Evolutionary conservation across 1,140 invertebrate genomes (phyloP).

Genomic region (Ephestia elutella): DNA sequence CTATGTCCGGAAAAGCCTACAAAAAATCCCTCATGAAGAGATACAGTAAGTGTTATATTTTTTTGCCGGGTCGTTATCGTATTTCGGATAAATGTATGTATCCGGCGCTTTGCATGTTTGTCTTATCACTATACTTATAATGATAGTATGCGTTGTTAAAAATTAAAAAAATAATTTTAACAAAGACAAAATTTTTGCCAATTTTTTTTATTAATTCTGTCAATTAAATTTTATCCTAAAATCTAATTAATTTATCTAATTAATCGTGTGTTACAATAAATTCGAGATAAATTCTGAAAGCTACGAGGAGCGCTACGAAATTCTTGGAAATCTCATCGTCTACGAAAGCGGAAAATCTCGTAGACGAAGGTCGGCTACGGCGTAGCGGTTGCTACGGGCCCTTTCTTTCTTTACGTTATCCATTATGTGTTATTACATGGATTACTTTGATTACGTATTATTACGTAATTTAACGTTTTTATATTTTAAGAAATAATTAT

Average conservation of each 20-base stretch:
- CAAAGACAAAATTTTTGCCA: too few species aligned
- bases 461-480: neutral
- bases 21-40: constrained; percentile 92
- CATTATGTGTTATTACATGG: too few species aligned
- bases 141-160: too few species aligned
- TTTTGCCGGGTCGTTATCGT: neutral
- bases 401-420: neutral
- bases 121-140: neutral
- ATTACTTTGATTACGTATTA: neutral
- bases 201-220: too few species aligned
- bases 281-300: neutral
- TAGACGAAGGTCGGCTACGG: constrained; percentile 16
- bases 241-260: too few species aligned
- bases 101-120: neutral
- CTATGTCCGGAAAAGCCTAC: constrained; percentile 83
- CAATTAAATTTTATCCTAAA: too few species aligned
- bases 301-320: neutral
- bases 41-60: constrained; percentile 85
- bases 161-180: too few species aligned
- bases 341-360: neutral
- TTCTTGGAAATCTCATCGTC: neutral
- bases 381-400: constrained; percentile 26
- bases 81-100: neutral
- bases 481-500: too few species aligned
- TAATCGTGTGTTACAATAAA: too few species aligned